Evolutionary conservation across 2,797 vertebrate species (phyloP).

Genomic region (Graptemys geographica): DNA sequence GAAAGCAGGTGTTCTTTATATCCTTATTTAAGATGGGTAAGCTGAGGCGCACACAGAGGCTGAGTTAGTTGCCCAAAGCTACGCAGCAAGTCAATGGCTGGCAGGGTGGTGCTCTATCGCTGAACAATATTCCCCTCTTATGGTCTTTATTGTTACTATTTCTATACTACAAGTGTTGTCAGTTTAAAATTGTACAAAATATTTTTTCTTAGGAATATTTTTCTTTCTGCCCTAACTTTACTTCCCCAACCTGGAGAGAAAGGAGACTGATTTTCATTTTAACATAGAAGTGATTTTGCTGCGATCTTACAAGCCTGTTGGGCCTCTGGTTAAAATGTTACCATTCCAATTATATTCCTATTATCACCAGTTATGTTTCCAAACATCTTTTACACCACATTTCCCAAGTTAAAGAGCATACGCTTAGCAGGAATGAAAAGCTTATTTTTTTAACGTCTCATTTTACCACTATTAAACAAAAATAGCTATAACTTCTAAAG

Average conservation of each 20-base stretch:
- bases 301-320: neutral
- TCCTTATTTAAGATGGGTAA: neutral
- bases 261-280: neutral
- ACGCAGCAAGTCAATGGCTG: fast-evolving
- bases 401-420: slow-evolving; percentile 12
- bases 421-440: slow-evolving; percentile 7
- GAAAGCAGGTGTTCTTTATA: neutral
- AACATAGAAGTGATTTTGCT: neutral
- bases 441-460: neutral
- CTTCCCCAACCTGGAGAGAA: neutral
- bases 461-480: neutral
- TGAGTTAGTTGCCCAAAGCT: neutral
- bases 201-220: neutral
- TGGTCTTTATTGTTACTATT: neutral
- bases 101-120: neutral
- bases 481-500: neutral
- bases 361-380: slow-evolving; percentile 38
- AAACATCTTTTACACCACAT: slow-evolving; percentile 14
- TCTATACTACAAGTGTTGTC: neutral
- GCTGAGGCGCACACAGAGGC: neutral
- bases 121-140: neutral
- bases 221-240: neutral
- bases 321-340: slow-evolving; percentile 33
- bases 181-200: neutral
- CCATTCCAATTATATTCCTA: slow-evolving; percentile 19